These are phyloP conservation scores for Castor canadensis DNA, from an alignment of 2,113 vertebrate species.

Conservation along the genomic window DNA sequence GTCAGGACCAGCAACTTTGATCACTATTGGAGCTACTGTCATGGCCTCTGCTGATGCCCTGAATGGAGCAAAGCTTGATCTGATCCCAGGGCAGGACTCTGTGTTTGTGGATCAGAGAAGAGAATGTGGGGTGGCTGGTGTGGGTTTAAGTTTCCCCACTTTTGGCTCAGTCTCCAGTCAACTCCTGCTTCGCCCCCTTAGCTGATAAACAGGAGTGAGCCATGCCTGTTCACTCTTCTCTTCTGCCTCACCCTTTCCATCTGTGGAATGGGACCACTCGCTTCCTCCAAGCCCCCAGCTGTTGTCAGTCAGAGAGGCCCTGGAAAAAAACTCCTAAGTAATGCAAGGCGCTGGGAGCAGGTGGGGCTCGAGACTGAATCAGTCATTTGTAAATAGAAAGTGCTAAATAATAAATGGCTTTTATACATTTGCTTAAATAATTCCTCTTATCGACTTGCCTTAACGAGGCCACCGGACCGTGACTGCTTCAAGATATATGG, in stretches of 20 bases:
- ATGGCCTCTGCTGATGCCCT: background rate
- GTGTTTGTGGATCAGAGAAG: background rate
- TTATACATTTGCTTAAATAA: conserved; percentile 46
- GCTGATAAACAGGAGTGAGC: background rate
- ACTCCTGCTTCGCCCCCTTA: background rate
- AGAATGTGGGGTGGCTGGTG: background rate
- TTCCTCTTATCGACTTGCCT: background rate
- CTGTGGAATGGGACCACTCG: background rate
- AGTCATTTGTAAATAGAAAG: background rate
- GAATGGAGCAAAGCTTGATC: too few species aligned
- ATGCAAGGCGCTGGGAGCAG: background rate
- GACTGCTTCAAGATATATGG: background rate
- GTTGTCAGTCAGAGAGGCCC: background rate
- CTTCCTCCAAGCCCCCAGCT: background rate
- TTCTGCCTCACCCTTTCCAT: background rate
- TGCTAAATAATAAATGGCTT: background rate
- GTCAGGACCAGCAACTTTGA: background rate
- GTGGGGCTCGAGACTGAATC: too few species aligned
- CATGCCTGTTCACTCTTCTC: rapidly evolving
- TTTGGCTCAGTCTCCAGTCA: background rate
- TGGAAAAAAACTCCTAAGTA: background rate
- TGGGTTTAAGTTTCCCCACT: background rate
- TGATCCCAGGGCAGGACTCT: background rate
- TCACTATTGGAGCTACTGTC: background rate
- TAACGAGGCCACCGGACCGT: background rate